Evolutionary conservation across 2,888 invertebrate genomes (phyloP).

Genomic region (Nephrotoma appendiculata): DNA sequence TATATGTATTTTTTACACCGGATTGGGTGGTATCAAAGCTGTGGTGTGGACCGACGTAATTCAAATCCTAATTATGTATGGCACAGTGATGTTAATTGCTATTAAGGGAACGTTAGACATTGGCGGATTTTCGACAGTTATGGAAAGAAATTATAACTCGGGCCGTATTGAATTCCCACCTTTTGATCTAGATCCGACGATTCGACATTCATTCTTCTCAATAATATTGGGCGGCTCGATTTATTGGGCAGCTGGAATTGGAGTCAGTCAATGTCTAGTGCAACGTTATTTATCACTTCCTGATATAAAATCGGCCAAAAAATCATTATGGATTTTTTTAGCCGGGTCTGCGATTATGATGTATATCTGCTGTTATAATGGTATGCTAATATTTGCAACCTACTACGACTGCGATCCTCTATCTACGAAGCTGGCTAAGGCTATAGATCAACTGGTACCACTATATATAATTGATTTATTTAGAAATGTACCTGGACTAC

Average conservation of each 20-base stretch:
- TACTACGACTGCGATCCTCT: conserved; percentile 66
- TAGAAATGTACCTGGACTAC: conserved; percentile 60
- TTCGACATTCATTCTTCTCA: conserved; percentile 64
- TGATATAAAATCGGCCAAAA: conserved; percentile 49
- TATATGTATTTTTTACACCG: conserved; percentile 74
- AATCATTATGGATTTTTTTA: conserved; percentile 50
- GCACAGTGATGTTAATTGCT: conserved; percentile 54
- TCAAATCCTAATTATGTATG: conserved; percentile 62
- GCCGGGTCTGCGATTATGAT: conserved; percentile 35
- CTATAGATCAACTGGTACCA: conserved; percentile 68
- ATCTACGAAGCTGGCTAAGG: conserved; percentile 58
- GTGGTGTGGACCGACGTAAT: conserved; percentile 75
- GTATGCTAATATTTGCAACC: conserved; percentile 56
- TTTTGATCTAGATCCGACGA: conserved; percentile 49
- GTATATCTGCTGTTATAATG: conserved; percentile 39
- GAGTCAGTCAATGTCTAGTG: conserved; percentile 72
- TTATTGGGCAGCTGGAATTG: conserved; percentile 61
- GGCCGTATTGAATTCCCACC: conserved; percentile 55
- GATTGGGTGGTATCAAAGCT: conserved; percentile 61
- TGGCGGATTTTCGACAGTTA: conserved; percentile 50
- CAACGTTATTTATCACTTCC: conserved; percentile 70
- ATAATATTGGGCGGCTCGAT: conserved; percentile 59
- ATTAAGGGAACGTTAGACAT: conserved; percentile 60
- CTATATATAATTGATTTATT: conserved; percentile 76
- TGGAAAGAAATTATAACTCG: conserved; percentile 50